These are phyloP conservation scores for Pseudochromis fuscus DNA, from an alignment of 2,797 vertebrate genomes.

Conservation along the genomic window DNA sequence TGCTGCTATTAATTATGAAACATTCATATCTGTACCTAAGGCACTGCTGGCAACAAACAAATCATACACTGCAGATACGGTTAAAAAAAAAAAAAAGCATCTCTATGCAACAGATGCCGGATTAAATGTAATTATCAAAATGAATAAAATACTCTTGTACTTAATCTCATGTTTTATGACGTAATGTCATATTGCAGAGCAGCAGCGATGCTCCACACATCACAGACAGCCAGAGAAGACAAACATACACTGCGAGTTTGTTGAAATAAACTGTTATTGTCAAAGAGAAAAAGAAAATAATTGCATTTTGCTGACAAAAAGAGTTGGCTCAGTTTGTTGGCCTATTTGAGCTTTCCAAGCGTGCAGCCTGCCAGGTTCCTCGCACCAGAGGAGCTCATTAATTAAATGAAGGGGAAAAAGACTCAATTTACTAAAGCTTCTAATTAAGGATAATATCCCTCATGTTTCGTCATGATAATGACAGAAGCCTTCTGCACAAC, in stretches of 20 bases:
- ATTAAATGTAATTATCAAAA: constrained; percentile 65
- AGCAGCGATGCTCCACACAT: too few relatives aligned
- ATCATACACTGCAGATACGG: too few relatives aligned
- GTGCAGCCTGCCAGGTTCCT: too few relatives aligned
- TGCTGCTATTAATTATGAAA: too few relatives aligned
- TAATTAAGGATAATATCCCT: constrained; percentile 56
- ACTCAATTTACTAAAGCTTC: too few relatives aligned
- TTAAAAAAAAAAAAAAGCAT: constrained; percentile 42
- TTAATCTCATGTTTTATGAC: constrained; percentile 48
- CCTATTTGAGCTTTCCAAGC: too few relatives aligned
- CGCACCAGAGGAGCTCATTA: too few relatives aligned
- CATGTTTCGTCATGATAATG: constrained; percentile 53
- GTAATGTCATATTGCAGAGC: constrained; percentile 21
- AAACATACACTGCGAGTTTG: too few relatives aligned
- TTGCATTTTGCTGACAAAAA: constrained; percentile 38
- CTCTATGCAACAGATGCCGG: constrained; percentile 52
- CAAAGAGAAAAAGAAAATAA: constrained; percentile 35
- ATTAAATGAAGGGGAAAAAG: constrained; percentile 56
- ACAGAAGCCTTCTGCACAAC: constrained; percentile 29
- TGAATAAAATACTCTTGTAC: constrained; percentile 43
- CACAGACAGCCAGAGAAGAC: too few relatives aligned
- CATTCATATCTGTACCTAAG: too few relatives aligned
- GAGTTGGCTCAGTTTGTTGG: constrained; percentile 25
- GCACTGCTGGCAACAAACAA: too few relatives aligned
- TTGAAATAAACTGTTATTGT: too few relatives aligned